Base-by-base conservation (phyloP, 2,888 invertebrate species). In the Hydrotaea diabolus region DNA sequence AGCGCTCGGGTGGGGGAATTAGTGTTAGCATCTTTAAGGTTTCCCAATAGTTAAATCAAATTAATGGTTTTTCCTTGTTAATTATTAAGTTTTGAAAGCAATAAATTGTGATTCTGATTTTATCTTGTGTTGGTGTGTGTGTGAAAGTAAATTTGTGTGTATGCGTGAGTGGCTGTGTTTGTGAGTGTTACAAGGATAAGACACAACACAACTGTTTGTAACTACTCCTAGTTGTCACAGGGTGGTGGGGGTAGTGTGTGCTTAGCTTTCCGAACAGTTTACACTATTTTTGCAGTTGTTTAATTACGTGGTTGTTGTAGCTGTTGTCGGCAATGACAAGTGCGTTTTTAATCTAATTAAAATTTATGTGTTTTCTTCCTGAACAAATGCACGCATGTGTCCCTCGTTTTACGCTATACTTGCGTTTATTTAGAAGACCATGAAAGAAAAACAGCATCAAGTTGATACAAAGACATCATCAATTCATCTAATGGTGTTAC, bases 311-410 rank as follows among this genome's bases (percentile, higher is more conserved):
- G n/a, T n/a, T n/a, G 36, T 39, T 69, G 55, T 53, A 53, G 49
- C 15, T 36, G 39, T 77, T 72, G 43, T 9, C 39, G 39, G 43
- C 59, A 15, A 26, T 15, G 59, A 49, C 62, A 72, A 49, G 62
- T 73, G 78, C n/a, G 19, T 57, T 55, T 72, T 64, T 19, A 53
- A 72, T 64, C 39, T 72, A 73, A 78, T 78, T 78, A 73, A 62
- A 55, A 78, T 78, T 72, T 73, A 72, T 78, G 66, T 39, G 43
- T 39, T 66, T 43, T 31, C 19, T 66, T 43, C 1, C 15, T 59
- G 15, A 4, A 59, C 15, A 39, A 39, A 11, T 9, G 13, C 39
- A 39, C 39, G 31, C 31, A 31, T 7, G 31, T 31, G 7, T 4
- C 19, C 57, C 3, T 11, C n/a, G n/a, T n/a, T n/a, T n/a, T n/a